Percentiles rank a stretch among this genome's conserved stretches.
These are phyloP conservation scores for Plemyria rubiginata DNA, from an alignment of 2,888 invertebrate genomes.

Conservation along the genomic window DNA sequence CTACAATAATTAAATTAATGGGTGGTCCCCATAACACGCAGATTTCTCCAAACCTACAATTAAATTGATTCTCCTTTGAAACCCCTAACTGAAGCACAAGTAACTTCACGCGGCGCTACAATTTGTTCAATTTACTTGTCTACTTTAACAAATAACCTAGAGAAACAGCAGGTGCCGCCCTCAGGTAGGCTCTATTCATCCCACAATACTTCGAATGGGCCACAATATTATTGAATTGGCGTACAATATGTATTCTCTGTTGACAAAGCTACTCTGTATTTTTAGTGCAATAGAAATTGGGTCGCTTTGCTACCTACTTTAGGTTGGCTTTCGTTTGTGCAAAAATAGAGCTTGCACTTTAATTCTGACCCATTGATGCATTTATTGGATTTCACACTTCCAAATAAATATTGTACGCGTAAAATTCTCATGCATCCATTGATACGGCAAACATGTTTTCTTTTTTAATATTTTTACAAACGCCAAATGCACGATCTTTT, in stretches of 20 bases:
- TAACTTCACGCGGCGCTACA: slow-evolving; percentile 76
- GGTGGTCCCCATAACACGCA: slow-evolving; percentile 37
- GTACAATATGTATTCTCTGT: slow-evolving; percentile 42
- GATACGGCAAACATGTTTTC: slow-evolving; percentile 42
- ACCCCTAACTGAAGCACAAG: slow-evolving; percentile 43
- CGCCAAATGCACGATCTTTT: slow-evolving; percentile 38
- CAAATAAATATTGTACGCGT: slow-evolving; percentile 40
- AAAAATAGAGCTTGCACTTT: slow-evolving; percentile 37
- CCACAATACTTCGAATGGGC: slow-evolving; percentile 53
- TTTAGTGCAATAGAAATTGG: slow-evolving; percentile 1
- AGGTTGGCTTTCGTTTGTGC: slow-evolving; percentile 13
- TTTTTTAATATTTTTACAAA: slow-evolving; percentile 36
- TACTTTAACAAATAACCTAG: slow-evolving; percentile 42
- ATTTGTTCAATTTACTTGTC: slow-evolving; percentile 54
- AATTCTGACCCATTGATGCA: slow-evolving; percentile 47
- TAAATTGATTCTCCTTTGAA: slow-evolving; percentile 44
- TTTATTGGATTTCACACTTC: slow-evolving; percentile 63
- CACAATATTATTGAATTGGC: slow-evolving; percentile 46
- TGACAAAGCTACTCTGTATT: slow-evolving; percentile 33
- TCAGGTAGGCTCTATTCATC: slow-evolving; percentile 72
- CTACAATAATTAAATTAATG: slow-evolving; percentile 5
- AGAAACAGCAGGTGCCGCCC: slow-evolving; percentile 69
- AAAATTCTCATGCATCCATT: slow-evolving; percentile 39
- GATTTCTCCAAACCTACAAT: slow-evolving; percentile 45
- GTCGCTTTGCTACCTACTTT: neutral